Base-by-base conservation (phyloP, 2,888 invertebrate species). In the Drosophila mulleri region DNA sequence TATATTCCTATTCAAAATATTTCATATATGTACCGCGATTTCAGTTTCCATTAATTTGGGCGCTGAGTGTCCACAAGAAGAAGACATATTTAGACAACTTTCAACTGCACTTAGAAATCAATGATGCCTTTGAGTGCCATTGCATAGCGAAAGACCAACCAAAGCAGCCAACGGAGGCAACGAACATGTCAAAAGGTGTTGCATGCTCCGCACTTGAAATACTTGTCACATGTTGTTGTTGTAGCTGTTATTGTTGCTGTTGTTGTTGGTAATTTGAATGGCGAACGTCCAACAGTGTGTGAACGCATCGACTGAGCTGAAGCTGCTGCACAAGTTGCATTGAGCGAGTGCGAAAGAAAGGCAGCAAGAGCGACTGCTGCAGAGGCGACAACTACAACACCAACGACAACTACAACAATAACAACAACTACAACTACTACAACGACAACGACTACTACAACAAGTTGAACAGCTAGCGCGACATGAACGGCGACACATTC, bases 111-210 rank as follows among this genome's bases (percentile, higher is more conserved):
- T 11, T 12, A 9, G 4, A 23, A 39, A 52, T 47, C 39, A 12
- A 45, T 44, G 37, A 26, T 47, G 48, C 45, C 47, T 16, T 42
- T 12, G 11, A 16, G n/a, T 18, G 37, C 9, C 26, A 75, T 78
- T 26, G 63, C 48, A 64, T 44, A 16, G 47, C 57, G 52, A 53
- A 59, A 23, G 45, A 50, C 39, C 52, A 18, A 32, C 26, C 63
- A 35, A 60, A 54, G 29, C 29, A 32, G 42, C 50, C 39, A 61
- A 73, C 48, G 42, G 57, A 37, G 41, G 67, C 60, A 79, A 39
- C 53, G 29, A 80, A 72, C 79, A 72, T 88, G 83, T 88, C 88
- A 85, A 88, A 85, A 89, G 86, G 90, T 89, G 90, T 86, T 85
- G 86, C 85, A 83, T 75, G 78, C 82, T 60, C 70, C 72, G 84